Percentiles rank a stretch among this genome's conserved stretches.
Evolutionary conservation across 2,113 vertebrate genomes (phyloP).

Genomic region (Clarias batrachus): DNA sequence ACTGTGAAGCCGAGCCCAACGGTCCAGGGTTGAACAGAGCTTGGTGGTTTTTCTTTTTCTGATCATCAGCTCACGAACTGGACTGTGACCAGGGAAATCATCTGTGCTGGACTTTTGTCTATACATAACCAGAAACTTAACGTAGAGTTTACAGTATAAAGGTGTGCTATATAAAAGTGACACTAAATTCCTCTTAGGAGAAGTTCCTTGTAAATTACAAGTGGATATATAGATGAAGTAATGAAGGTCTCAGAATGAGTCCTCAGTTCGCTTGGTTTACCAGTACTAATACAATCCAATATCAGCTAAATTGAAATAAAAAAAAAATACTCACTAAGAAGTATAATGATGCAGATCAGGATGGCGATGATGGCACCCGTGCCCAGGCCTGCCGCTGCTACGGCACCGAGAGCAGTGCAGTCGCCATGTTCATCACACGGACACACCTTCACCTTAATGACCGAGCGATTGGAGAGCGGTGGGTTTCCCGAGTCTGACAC

Average conservation of each 20-base stretch:
- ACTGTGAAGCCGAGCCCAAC: background rate
- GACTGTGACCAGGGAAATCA: background rate
- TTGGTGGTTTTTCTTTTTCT: background rate
- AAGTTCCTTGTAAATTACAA: background rate
- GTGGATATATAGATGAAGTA: background rate
- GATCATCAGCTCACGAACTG: background rate
- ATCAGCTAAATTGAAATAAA: background rate
- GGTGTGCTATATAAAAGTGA: background rate
- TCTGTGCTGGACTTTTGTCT: background rate
- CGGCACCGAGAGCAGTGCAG: constrained; percentile 86
- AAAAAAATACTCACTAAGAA: constrained; percentile 81
- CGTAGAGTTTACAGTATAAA: background rate
- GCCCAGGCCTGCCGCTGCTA: constrained; percentile 87
- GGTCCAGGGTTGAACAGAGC: background rate
- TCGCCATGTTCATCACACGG: constrained; percentile 90
- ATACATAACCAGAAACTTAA: background rate
- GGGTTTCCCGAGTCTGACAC: constrained; percentile 96
- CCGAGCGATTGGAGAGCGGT: constrained; percentile 85
- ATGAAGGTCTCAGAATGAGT: background rate
- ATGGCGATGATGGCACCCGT: constrained; percentile 94
- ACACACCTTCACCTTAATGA: constrained; percentile 96
- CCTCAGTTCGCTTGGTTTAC: background rate
- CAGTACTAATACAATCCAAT: background rate
- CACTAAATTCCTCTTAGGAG: background rate
- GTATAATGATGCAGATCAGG: constrained; percentile 89